These are phyloP conservation scores for Hyperoodon ampullatus DNA, from an alignment of 2,113 vertebrate species.

Conservation along the genomic window DNA sequence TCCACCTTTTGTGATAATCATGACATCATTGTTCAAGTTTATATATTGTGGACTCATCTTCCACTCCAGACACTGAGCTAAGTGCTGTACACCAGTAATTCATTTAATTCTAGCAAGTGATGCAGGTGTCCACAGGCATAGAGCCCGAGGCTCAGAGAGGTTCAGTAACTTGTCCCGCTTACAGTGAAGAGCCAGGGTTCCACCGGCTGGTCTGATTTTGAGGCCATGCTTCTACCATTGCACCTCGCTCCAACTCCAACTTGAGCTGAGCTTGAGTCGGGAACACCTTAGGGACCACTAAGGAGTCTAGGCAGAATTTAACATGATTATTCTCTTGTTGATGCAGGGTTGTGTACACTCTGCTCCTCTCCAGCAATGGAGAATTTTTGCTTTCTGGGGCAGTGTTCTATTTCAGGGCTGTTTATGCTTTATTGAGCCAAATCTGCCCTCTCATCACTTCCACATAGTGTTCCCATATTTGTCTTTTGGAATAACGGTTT, in stretches of 20 bases:
- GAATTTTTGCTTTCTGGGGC: not conserved
- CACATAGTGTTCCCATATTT: not conserved
- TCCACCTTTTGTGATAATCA: not conserved
- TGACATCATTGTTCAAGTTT: not conserved
- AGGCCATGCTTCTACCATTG: fast-evolving
- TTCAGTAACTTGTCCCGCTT: too few species aligned
- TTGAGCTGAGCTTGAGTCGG: fast-evolving
- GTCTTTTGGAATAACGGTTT: not conserved
- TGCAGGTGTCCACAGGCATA: not conserved
- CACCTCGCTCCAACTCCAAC: not conserved
- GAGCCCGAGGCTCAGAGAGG: not conserved
- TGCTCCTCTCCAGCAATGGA: not conserved
- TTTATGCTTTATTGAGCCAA: not conserved
- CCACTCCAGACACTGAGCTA: not conserved
- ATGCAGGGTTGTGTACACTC: fast-evolving
- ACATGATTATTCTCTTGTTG: not conserved
- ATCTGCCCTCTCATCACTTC: not conserved
- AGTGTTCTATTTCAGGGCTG: not conserved
- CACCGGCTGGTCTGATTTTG: not conserved
- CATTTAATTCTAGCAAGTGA: not conserved
- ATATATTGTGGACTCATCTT: too few species aligned
- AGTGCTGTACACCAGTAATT: not conserved
- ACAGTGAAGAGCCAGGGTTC: not conserved
- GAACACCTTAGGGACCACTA: not conserved
- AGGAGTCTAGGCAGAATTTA: not conserved